A percentile compares a stretch with the other conserved stretches of the same genome.
These are phyloP conservation scores for Hyaena hyaena DNA, from an alignment of 2,113 vertebrate species.

Conservation along the genomic window DNA sequence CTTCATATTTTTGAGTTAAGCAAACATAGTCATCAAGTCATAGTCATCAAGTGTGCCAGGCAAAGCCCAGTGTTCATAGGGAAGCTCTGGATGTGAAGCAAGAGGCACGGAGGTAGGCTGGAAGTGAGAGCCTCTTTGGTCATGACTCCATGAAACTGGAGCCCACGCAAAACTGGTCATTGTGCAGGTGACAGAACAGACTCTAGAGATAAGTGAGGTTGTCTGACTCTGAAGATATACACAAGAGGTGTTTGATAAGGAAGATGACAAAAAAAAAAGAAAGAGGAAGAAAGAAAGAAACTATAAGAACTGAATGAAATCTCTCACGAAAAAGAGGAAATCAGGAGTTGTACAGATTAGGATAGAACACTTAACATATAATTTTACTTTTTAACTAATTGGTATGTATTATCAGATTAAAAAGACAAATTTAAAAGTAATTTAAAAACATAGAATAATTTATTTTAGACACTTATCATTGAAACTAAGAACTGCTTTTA, in stretches of 20 bases:
- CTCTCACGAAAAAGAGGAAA: background rate
- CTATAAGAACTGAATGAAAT: background rate
- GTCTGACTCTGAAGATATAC: background rate
- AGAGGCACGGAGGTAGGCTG: no score
- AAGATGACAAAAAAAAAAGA: background rate
- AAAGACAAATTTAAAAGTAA: background rate
- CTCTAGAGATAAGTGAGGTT: background rate
- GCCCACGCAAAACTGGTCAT: no score
- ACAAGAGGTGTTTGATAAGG: background rate
- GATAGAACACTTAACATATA: background rate
- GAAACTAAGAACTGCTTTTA: background rate
- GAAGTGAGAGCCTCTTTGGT: background rate
- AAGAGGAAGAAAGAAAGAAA: no score
- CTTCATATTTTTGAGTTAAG: background rate
- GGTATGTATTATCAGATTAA: background rate
- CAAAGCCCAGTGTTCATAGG: no score
- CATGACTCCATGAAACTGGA: rapidly evolving
- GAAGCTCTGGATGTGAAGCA: background rate
- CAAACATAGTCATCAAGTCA: background rate
- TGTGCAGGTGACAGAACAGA: background rate
- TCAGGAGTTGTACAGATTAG: background rate
- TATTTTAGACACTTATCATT: background rate
- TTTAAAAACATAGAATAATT: background rate
- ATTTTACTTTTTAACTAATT: background rate
- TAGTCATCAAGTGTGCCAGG: background rate